These are phyloP conservation scores for Campylomormyrus numenius DNA, from an alignment of 2,113 vertebrate species.

Conservation along the genomic window DNA sequence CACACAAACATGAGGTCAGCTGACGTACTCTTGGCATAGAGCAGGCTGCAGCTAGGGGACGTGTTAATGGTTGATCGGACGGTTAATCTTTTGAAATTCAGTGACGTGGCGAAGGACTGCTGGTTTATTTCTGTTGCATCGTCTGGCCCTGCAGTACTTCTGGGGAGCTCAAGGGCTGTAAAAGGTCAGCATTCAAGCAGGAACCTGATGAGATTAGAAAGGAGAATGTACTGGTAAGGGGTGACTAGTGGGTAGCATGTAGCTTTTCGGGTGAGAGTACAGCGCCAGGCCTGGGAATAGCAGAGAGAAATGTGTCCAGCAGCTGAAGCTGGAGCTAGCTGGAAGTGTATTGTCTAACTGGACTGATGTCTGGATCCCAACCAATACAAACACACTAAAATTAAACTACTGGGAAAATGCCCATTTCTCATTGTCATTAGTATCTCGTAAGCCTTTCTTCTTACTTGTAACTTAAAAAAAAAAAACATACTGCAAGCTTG, in stretches of 20 bases:
- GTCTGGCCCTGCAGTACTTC: not conserved
- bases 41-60: not conserved
- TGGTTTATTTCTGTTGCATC: not conserved
- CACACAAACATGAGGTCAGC: not conserved
- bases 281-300: not conserved
- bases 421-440: slow-evolving; percentile 40
- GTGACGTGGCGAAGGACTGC: not conserved
- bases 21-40: not conserved
- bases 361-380: slow-evolving; percentile 39
- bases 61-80: not conserved
- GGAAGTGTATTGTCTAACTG: not conserved
- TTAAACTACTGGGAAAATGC: slow-evolving; percentile 55
- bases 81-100: not conserved
- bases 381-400: slow-evolving; percentile 68
- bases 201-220: not conserved
- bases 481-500: not conserved
- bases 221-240: not conserved
- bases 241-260: not conserved
- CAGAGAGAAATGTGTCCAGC: not conserved
- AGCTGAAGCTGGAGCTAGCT: not conserved
- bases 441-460: not conserved
- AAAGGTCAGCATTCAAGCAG: not conserved
- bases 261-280: too few species aligned
- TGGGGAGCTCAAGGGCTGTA: not conserved
- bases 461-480: slow-evolving; percentile 6